phyloP scores from a whole-genome alignment of 2,888 invertebrate genomes.

The Heliconius cydno region DNA sequence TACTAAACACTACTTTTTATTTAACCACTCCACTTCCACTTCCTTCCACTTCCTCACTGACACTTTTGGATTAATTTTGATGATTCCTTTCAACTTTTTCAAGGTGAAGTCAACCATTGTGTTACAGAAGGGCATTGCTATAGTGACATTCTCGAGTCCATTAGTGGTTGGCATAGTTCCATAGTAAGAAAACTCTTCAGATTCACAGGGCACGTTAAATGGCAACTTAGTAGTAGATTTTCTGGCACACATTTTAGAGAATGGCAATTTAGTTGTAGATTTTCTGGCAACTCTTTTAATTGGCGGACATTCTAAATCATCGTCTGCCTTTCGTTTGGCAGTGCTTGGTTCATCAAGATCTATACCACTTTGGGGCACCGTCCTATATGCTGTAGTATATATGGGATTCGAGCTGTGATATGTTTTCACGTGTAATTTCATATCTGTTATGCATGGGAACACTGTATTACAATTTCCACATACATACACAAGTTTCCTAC shows the following conservation, averaged over 20 bases:
- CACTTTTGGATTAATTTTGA: slow-evolving; percentile 39
- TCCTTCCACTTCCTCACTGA: background rate
- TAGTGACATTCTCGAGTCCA: slow-evolving; percentile 71
- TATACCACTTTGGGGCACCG: slow-evolving; percentile 9
- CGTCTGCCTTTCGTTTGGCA: slow-evolving; percentile 28
- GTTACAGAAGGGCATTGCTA: slow-evolving; percentile 81
- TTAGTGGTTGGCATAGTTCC: slow-evolving; percentile 68
- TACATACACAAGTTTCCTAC: slow-evolving; percentile 49
- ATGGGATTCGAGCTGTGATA: slow-evolving; percentile 53
- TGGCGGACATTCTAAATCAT: slow-evolving; percentile 20
- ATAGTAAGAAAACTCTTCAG: slow-evolving; percentile 76
- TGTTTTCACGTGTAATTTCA: slow-evolving; percentile 58
- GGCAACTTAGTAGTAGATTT: slow-evolving; percentile 72
- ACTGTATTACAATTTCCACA: slow-evolving; percentile 57
- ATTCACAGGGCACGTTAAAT: slow-evolving; percentile 51
- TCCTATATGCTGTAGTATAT: slow-evolving; percentile 47
- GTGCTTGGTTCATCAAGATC: slow-evolving; percentile 42
- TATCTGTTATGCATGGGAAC: slow-evolving; percentile 57
- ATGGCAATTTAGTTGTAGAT: slow-evolving; percentile 78
- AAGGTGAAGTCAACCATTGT: slow-evolving; percentile 73
- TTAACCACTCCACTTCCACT: background rate
- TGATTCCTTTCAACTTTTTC: slow-evolving; percentile 63
- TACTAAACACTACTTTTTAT: slow-evolving; percentile 1
- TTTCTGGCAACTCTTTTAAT: slow-evolving; percentile 66
- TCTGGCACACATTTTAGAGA: slow-evolving; percentile 50